These are phyloP conservation scores for Zaprionus tsacasi DNA, from an alignment of 1,140 invertebrate genomes.

Conservation along the genomic window DNA sequence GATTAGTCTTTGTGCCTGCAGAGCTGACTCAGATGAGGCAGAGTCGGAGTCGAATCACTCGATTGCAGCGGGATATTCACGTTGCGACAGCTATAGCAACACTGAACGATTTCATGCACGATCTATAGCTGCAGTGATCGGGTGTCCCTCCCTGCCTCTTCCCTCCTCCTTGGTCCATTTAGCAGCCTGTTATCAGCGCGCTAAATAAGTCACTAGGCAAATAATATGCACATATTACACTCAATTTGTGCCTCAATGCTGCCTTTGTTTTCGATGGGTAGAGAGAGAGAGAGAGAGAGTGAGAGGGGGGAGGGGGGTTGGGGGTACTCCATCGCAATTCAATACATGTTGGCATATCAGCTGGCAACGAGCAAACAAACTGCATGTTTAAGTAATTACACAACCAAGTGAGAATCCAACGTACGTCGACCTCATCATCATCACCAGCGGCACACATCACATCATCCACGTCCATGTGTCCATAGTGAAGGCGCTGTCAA, in stretches of 20 bases:
- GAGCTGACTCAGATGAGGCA: not conserved
- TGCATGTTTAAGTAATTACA: slow-evolving; percentile 57
- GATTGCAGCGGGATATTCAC: slow-evolving; percentile 11
- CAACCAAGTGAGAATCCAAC: slow-evolving; percentile 21
- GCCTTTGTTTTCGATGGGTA: slow-evolving; percentile 2
- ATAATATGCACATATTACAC: slow-evolving; percentile 21
- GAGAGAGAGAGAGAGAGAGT: too few relatives aligned
- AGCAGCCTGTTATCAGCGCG: slow-evolving; percentile 35
- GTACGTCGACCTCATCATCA: not conserved
- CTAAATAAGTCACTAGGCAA: slow-evolving; percentile 33
- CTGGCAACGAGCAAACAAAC: slow-evolving; percentile 8
- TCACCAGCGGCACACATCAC: not conserved
- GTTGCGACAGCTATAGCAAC: slow-evolving; percentile 1
- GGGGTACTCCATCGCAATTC: not conserved
- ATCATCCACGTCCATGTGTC: slow-evolving; percentile 3
- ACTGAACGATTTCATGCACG: not conserved
- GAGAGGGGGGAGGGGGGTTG: too few relatives aligned
- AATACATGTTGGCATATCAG: slow-evolving; percentile 3
- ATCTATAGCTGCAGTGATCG: slow-evolving; percentile 3
- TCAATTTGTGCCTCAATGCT: slow-evolving; percentile 36
- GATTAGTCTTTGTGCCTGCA: not conserved
- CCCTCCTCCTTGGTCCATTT: slow-evolving; percentile 29
- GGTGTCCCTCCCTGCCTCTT: not conserved
- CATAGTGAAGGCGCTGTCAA: not conserved
- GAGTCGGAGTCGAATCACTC: not conserved